Base-by-base conservation (phyloP, 2,113 vertebrate species). In the Ploceus nigricollis region DNA sequence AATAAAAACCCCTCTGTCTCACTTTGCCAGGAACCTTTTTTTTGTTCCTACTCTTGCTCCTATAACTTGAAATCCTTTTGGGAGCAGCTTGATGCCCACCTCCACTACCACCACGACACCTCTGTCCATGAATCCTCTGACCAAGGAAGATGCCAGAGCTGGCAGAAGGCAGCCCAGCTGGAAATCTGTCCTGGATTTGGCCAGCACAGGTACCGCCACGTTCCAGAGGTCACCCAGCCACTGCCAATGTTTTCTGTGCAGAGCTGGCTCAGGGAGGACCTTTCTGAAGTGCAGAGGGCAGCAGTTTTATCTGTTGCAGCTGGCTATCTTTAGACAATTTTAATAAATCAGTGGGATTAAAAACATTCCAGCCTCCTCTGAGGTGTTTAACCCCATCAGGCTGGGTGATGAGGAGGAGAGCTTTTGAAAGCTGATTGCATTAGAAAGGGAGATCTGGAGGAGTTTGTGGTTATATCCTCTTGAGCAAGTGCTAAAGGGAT, bases 261-360 rank as follows among this genome's bases (percentile, higher is more conserved):
- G 37, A 61, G 45, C 75, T 90, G 71, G n/a, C 9, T 82, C 48
- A 60, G 87, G 94, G 90, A 94, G 92, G 93, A 68, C 53, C 51
- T 72, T 53, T 78, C 61, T 35, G 47, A 91, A 95, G 84, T 90
- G 81, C 88, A 73, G 37, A 94, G 93, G 77, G 90, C 77, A 96
- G 96, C 70, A 89, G 68, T 97, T 98, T 97, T 96, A 78, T 95
- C 97, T 97, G 91, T 79, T 79, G 79, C 68, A 92, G 90, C 85
- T 98, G 95, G 96, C 95, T 97, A 96, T 97, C 97, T 97, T 94
- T 93, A 93, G 93, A 68, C 2, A 10, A 87, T 90, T 98, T 97
- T 97, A 98, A 97, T 98, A 98, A 97, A 91, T 82, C 83, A 96
- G 11, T 28, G 60, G 61, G 88, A 95, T 94, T 95, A 93, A 91